These are phyloP conservation scores for Python bivittatus DNA, from an alignment of 2,113 vertebrate species.

Conservation along the genomic window DNA sequence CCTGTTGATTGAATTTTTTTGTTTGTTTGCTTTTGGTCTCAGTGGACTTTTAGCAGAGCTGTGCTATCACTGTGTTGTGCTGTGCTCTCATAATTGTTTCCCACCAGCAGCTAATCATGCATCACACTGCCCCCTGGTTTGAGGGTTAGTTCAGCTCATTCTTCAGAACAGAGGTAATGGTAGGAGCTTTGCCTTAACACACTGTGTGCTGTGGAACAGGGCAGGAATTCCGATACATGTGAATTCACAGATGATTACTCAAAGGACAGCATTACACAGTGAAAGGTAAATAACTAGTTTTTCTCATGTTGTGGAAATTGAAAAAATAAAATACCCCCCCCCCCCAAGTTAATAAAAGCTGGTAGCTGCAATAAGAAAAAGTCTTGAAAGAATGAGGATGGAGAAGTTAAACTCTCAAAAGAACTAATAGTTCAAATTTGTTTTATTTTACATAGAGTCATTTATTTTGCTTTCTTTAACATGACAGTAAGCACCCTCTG, in stretches of 20 bases:
- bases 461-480: conserved; percentile 51
- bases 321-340: not conserved
- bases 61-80: not conserved
- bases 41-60: not conserved
- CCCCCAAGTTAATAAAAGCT: conserved; percentile 5
- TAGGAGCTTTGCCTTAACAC: not conserved
- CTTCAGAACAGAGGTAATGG: not conserved
- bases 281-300: not conserved
- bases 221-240: not conserved
- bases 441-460: conserved; percentile 56
- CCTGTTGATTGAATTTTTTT: not conserved
- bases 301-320: not conserved
- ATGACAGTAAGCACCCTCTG: conserved; percentile 53
- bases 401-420: not conserved
- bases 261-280: not conserved
- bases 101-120: not conserved
- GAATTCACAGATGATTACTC: not conserved
- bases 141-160: not conserved
- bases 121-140: not conserved
- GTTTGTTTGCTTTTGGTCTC: not conserved
- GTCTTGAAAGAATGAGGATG: not conserved
- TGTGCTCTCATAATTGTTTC: not conserved
- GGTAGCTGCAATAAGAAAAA: not conserved
- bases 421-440: conserved; percentile 44
- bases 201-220: not conserved